A percentile compares a stretch with the other conserved stretches of the same genome.
Conservation (phyloP, 2,113 vertebrate species). For the Scytalopus superciliaris region DNA sequence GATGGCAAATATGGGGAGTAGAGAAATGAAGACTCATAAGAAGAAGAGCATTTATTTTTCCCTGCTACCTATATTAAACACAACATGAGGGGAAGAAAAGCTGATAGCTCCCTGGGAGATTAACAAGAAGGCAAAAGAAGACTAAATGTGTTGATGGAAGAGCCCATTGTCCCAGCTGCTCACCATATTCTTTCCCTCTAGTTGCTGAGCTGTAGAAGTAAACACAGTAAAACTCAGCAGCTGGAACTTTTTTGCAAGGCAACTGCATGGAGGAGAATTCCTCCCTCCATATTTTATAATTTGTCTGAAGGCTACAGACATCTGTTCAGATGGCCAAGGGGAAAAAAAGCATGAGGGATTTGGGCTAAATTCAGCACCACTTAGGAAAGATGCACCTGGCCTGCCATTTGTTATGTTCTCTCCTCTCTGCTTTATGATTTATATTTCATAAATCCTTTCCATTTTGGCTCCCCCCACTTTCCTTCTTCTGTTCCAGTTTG, state of each 20-base stretch:
- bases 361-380: constrained; percentile 59
- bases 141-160: neutral
- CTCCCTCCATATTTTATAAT: constrained; percentile 48
- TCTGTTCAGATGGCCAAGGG: constrained; percentile 43
- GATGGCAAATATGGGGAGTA: neutral
- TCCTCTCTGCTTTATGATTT: constrained; percentile 37
- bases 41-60: neutral
- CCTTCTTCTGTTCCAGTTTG: constrained; percentile 51
- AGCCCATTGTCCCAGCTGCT: neutral
- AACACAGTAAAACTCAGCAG: neutral
- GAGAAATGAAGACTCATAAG: neutral
- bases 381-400: constrained; percentile 54
- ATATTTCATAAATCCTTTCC: constrained; percentile 52
- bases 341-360: constrained; percentile 32
- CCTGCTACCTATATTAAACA: neutral
- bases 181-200: neutral
- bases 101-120: neutral
- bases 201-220: neutral
- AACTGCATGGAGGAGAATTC: neutral
- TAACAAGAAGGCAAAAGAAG: neutral
- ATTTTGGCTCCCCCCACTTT: neutral
- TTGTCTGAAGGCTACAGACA: constrained; percentile 49
- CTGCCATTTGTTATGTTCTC: constrained; percentile 53
- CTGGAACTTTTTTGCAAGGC: neutral
- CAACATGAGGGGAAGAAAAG: neutral